Conservation (phyloP, 2,797 vertebrate species). For the Peromyscus melanophrys region DNA sequence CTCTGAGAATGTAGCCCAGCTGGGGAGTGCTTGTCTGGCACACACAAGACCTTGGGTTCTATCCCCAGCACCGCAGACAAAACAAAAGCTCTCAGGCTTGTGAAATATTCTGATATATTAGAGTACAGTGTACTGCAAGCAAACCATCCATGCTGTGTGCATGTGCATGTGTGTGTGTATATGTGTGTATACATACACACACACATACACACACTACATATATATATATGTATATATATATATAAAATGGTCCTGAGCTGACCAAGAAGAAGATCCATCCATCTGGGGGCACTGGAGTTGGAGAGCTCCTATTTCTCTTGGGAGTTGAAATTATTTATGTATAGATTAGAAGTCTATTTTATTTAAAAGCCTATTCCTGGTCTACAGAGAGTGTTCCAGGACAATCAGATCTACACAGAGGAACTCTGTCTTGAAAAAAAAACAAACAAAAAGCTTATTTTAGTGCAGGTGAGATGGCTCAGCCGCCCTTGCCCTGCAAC, state of each 20-base stretch:
- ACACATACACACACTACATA: too few relatives aligned
- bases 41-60: background rate
- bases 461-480: background rate
- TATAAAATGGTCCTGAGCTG: background rate
- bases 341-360: background rate
- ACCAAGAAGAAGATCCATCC: background rate
- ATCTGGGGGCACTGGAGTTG: background rate
- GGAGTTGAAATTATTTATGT: background rate
- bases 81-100: background rate
- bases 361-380: background rate
- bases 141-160: background rate
- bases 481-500: background rate
- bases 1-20: background rate
- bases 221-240: too few relatives aligned
- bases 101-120: background rate
- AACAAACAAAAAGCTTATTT: background rate
- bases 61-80: background rate
- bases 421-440: too few relatives aligned
- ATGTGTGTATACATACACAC: too few relatives aligned
- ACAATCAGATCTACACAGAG: too few relatives aligned
- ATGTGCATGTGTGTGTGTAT: background rate
- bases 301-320: background rate
- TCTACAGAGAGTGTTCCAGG: too few relatives aligned
- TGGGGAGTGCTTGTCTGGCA: background rate
- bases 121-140: background rate